Evolutionary conservation across 2,113 vertebrate species (phyloP), one percentile per base, ranked within the genome.

Genomic region (Periophthalmodon schlosseri): DNA sequence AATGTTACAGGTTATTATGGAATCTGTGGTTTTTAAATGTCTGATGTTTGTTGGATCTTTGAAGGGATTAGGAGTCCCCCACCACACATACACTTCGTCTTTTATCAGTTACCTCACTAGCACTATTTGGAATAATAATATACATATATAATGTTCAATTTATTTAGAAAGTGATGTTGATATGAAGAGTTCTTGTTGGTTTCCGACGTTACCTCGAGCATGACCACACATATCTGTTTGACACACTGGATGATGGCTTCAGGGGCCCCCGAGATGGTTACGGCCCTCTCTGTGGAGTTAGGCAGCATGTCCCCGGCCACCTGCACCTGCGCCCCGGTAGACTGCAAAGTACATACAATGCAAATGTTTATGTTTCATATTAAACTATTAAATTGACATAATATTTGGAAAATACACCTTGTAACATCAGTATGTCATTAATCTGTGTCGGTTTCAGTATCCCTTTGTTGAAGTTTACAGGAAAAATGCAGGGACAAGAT

Each of bases 151-250:
- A 54, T 54, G 18, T 52, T 20, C 16, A 16, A 20, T 52, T 52
- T 6, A 16, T 52, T 52, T 52, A 16, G 39, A 52, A 18, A 20
- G 15, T 16, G 1, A 20, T 20, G 16, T 7, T 57, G 21, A 24
- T 11, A 21, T 23, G 54, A 57, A 57, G 1, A 58, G 11, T 58
- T 58, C 13, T 58, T 24, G 21, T 60, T 5, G 12, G 10, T 49
- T n/a, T 91, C 91, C 85, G 77, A 93, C 91, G 93, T 78, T 98
- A 99, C 97, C 97, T 99, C 97, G 86, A 99, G 94, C 97, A 99
- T 98, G 93, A 99, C 97, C 94, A 99, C 97, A 96, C 97, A 99
- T 92, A 99, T 99, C 93, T 99, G 97, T 94, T 98, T 98, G 93
- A 99, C 97, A 91, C 97, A 99, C 88, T 99, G 97, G 94, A 98